Base-by-base conservation (phyloP, 1,140 invertebrate genomes). In the Apolygus lucorum region DNA sequence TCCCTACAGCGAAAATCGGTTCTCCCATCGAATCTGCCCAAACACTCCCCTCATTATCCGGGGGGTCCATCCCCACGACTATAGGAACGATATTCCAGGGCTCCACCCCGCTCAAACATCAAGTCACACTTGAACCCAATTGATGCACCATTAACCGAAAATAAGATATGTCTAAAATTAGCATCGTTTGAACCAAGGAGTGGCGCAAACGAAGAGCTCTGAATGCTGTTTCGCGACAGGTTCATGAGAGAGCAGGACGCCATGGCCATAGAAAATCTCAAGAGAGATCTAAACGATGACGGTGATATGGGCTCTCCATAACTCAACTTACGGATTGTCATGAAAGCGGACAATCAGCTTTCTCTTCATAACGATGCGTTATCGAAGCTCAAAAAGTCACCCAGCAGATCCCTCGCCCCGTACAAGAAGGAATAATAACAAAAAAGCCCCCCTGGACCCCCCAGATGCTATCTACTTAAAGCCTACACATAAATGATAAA, bases 271-370 rank as follows among this genome's bases (percentile, higher is more conserved):
- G 70, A 73, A 68, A 71, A 68, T 34, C 63, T 73, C 1, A 71
- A 73, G 28, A 67, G 71, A 52, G 72, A 73, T n/a, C 34, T 73
- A 29, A 68, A 69, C 28, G 67, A 71, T 29, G 52, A 63, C 11
- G 63, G 34, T 24, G 54, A 59, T 21, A 59, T 59, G 54, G 54
- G 54, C 54, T 74, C 74, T 8, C 74, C 74, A 4, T 70, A 74
- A 29, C 67, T 75, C 24, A 72, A 71, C 28, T 74, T 72, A 26
- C 71, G 74, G 28, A 62, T 75, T 24, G 73, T 76, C 71, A 81
- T 84, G 78, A 81, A 81, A 1, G 80, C 81, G 73, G 82, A 81
- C 54, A 59, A 24, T 24, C 54, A 59, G 22, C 54, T 59, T 21
- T 11, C 54, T 21, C 54, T 59, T 59, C 54, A 13, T 11, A 59